Evolutionary conservation across 1,140 invertebrate genomes (phyloP).

Genomic region (Drosophila bifasciata): DNA sequence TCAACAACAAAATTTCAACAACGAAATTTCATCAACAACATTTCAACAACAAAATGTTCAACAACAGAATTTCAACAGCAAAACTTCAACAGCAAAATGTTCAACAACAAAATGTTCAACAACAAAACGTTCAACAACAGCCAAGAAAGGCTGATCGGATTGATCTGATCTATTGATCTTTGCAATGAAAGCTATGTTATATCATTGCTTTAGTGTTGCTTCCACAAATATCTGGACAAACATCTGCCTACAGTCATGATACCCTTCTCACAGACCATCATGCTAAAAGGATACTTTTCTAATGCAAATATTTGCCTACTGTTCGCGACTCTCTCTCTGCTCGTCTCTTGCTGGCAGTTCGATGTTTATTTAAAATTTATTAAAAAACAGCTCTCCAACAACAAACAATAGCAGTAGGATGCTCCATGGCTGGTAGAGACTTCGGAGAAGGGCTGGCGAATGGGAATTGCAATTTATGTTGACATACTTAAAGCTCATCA

Average conservation of each 20-base stretch:
- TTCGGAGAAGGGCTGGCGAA: conserved; percentile 10
- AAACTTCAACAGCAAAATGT: too few species aligned
- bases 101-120: too few species aligned
- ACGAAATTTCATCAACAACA: too few species aligned
- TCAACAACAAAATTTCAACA: too few species aligned
- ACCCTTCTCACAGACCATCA: conserved; percentile 5
- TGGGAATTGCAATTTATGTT: conserved; percentile 71
- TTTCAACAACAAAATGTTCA: not conserved
- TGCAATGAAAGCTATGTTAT: not conserved
- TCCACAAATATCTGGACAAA: not conserved
- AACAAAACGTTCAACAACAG: conserved; percentile 13
- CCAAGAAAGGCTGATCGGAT: not conserved
- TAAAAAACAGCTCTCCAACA: conserved; percentile 71
- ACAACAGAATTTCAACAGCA: too few species aligned
- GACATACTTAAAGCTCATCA: conserved; percentile 80
- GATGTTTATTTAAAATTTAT: conserved; percentile 80
- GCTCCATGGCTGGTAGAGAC: conserved; percentile 18
- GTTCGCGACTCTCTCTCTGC: conserved; percentile 36
- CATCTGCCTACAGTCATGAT: not conserved
- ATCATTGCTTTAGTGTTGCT: too few species aligned
- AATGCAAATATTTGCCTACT: conserved; percentile 77
- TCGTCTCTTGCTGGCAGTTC: conserved; percentile 23
- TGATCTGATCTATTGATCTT: conserved; percentile 1
- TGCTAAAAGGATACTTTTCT: conserved; percentile 56
- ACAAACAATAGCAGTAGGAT: conserved; percentile 31